Evolutionary conservation across 1,140 invertebrate species (phyloP), one percentile per base, ranked within the genome.

Genomic region (Drosophila nasuta): DNA sequence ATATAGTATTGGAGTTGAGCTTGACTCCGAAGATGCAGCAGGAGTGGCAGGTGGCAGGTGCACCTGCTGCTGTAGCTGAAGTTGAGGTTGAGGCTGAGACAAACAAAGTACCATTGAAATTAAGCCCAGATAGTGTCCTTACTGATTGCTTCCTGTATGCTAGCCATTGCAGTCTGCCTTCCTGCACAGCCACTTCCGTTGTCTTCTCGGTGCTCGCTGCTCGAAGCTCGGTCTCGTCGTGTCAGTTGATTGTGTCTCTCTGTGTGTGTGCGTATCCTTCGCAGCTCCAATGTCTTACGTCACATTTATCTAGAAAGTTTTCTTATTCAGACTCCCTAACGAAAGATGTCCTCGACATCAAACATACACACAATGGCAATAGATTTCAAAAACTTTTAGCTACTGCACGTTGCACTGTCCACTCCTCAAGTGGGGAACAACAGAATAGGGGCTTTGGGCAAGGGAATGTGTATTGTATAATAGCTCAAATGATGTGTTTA

Each of bases 401-500:
- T 67, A 77, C 75, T 74, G 58, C 51, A 70, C 57, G 45, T 70
- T 64, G 41, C 65, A 57, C 20, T 45, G 49, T 64, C 46, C 48
- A 48, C 13, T n/a, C 13, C 5, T 8, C 41, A 33, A 33, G 41
- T 63, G 11, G 51, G 5, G 1, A n/a, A 20, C 25, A 38, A 2
- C 33, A 5, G 11, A 25, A 13, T 13, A 11, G 5, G 28, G n/a
- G 25, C 11, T 28, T 11, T 28, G 28, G 51, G 51, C 6, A 13
- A 7, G 41, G 33, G 65, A 59, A 65, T 66, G 75, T 89, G 78
- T 89, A 68, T 74, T 89, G 81, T 89, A 83, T 89, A 89, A 89
- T 89, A 83, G 81, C 81, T 87, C 85, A 89, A 89, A 89, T 89
- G 85, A 89, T 89, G 81, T 89, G 85, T 89, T 89, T 89, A 89